Conservation (phyloP, 2,113 vertebrate species). For the Todiramphus chloris region DNA sequence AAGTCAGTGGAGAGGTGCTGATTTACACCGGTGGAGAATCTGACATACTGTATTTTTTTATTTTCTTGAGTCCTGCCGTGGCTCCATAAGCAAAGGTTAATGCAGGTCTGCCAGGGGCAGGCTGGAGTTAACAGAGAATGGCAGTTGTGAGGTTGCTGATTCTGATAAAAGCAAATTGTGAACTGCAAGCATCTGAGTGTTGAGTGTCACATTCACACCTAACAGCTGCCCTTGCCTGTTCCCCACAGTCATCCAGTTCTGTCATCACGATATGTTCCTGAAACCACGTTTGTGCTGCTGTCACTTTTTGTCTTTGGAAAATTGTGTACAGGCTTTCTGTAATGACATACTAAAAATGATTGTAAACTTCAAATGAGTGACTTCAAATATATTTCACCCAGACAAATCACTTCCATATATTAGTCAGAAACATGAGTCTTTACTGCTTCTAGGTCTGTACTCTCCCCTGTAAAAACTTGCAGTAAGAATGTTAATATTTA, state of each 20-base stretch:
- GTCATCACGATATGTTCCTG: constrained; percentile 3
- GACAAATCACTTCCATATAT: neutral
- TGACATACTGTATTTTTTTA: constrained; percentile 49
- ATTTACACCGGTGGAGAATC: constrained; percentile 50
- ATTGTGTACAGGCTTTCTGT: neutral
- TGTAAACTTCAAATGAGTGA: neutral
- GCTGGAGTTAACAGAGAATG: constrained; percentile 64
- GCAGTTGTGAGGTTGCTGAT: constrained; percentile 55
- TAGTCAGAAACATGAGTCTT: neutral
- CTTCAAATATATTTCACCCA: neutral
- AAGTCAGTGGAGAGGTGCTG: constrained; percentile 18
- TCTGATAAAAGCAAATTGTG: constrained; percentile 63
- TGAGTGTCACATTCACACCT: constrained; percentile 59
- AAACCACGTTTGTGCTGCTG: constrained; percentile 8
- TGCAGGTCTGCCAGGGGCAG: constrained; percentile 62
- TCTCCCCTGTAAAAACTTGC: neutral
- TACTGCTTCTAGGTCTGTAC: neutral
- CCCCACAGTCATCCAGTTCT: constrained; percentile 33
- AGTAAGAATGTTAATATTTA: neutral
- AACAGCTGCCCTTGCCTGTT: constrained; percentile 40
- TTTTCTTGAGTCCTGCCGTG: constrained; percentile 58
- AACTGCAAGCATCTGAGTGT: constrained; percentile 63
- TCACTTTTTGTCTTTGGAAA: constrained; percentile 35
- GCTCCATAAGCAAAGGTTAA: constrained; percentile 70
- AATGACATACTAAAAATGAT: neutral